Evolutionary conservation across 2,888 invertebrate genomes (phyloP).

Genomic region (Agonopterix arenella): DNA sequence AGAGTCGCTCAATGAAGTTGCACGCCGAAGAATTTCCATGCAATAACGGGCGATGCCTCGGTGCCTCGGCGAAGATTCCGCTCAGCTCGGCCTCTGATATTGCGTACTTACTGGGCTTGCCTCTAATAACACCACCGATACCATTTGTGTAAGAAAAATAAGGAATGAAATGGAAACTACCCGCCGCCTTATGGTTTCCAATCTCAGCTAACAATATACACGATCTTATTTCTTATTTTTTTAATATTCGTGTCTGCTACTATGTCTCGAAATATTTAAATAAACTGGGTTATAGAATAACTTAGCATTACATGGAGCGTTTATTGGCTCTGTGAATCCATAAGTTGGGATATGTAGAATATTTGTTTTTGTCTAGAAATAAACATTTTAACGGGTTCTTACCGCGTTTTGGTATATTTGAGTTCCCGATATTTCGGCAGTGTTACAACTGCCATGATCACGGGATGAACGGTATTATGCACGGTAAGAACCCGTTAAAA

Average conservation of each 20-base stretch:
- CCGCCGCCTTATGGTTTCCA: slow-evolving; percentile 54
- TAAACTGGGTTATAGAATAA: neutral
- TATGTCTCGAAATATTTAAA: neutral
- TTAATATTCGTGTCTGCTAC: slow-evolving; percentile 29
- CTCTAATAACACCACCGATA: slow-evolving; percentile 70
- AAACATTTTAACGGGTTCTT: too few species aligned
- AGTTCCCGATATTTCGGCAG: too few species aligned
- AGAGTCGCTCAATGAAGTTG: slow-evolving; percentile 69
- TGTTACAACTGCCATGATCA: too few species aligned
- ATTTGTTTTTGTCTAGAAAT: too few species aligned
- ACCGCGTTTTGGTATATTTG: too few species aligned
- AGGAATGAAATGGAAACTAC: slow-evolving; percentile 65
- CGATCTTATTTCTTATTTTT: slow-evolving; percentile 26
- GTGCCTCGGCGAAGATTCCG: slow-evolving; percentile 27
- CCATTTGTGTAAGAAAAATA: slow-evolving; percentile 67
- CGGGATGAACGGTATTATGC: too few species aligned
- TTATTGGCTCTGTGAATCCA: neutral
- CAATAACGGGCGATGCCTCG: slow-evolving; percentile 62
- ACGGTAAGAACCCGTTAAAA: too few species aligned
- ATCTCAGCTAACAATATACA: slow-evolving; percentile 48
- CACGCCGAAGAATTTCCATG: slow-evolving; percentile 73
- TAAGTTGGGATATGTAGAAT: too few species aligned
- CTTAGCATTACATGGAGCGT: neutral
- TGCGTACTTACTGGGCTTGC: slow-evolving; percentile 70
- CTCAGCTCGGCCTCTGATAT: slow-evolving; percentile 58